These are phyloP conservation scores for Ctenodactylus gundi DNA, from an alignment of 2,113 vertebrate genomes.

Conservation along the genomic window DNA sequence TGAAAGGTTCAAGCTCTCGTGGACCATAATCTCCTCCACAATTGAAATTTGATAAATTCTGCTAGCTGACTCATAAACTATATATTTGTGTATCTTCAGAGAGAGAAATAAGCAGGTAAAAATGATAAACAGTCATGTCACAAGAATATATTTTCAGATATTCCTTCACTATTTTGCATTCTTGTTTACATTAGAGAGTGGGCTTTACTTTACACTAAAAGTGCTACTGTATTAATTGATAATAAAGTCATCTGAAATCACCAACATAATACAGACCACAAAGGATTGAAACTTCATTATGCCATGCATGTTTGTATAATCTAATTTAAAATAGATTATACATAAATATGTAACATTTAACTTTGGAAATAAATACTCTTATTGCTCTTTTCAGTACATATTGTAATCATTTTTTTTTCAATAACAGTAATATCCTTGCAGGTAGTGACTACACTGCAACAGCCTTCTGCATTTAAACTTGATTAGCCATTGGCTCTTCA, in stretches of 20 bases:
- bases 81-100: not conserved
- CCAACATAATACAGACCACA: not conserved
- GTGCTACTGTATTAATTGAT: no score
- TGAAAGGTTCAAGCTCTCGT: no score
- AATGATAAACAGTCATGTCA: not conserved
- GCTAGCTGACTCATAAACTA: not conserved
- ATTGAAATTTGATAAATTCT: not conserved
- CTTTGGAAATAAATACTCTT: not conserved
- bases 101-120: not conserved
- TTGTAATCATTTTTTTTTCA: not conserved
- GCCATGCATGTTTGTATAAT: not conserved
- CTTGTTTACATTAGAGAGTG: not conserved
- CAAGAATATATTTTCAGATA: not conserved
- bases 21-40: not conserved
- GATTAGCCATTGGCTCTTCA: not conserved
- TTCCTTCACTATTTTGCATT: fast-evolving
- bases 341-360: not conserved
- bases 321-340: not conserved
- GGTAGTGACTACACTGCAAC: not conserved
- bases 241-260: not conserved
- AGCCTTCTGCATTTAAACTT: not conserved
- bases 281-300: not conserved
- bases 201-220: not conserved
- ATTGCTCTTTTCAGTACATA: not conserved
- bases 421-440: not conserved